Conservation (phyloP, 2,797 vertebrate genomes). For the Muscicapa comitata region DNA sequence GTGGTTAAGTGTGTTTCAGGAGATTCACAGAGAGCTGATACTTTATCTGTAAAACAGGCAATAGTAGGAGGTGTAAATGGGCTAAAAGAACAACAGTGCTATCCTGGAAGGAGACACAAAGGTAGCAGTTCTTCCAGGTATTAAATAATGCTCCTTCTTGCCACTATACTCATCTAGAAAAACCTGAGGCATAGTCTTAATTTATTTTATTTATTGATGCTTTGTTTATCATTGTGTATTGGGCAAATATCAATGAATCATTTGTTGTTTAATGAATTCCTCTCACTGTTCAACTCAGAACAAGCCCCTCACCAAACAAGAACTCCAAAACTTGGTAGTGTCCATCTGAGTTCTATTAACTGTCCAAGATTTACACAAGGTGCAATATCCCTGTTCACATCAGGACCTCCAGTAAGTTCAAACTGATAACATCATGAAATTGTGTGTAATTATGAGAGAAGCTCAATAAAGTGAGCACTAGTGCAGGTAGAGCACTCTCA, state of each 20-base stretch:
- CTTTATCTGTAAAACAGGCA: background rate
- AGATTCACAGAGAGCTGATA: background rate
- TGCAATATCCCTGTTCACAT: background rate
- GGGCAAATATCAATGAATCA: background rate
- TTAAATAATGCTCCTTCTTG: background rate
- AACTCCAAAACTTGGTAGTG: background rate
- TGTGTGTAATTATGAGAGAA: background rate
- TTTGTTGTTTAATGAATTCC: background rate
- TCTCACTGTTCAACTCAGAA: background rate
- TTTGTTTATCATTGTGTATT: background rate
- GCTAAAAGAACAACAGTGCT: background rate
- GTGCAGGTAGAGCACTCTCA: background rate
- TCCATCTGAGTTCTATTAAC: background rate
- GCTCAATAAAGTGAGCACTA: background rate
- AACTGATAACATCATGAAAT: background rate
- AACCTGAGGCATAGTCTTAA: background rate
- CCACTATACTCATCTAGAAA: background rate
- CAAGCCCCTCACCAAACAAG: background rate
- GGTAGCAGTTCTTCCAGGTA: background rate
- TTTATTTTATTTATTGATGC: background rate
- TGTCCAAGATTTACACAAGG: background rate
- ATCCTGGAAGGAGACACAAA: background rate
- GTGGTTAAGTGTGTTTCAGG: background rate
- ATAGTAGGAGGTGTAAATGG: background rate
- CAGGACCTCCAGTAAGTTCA: background rate